Percentiles rank a stretch among this genome's conserved stretches.
Conservation (phyloP, 2,888 invertebrate genomes). For the Vesta saturnalis region DNA sequence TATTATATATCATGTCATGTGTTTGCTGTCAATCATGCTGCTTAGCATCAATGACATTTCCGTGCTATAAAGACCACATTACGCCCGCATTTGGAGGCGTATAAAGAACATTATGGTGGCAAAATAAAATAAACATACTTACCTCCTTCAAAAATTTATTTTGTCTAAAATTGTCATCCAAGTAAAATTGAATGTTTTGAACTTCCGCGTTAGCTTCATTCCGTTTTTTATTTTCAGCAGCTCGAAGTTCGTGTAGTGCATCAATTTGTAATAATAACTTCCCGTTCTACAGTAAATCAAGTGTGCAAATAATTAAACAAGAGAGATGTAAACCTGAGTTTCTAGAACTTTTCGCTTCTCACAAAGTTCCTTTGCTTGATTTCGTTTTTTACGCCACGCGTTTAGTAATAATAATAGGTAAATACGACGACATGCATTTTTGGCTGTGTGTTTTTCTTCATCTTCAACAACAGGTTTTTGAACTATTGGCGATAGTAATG, state of each 20-base stretch:
- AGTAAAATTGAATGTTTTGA: not conserved
- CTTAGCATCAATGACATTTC: too few species aligned
- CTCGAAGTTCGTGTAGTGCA: not conserved
- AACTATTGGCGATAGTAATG: not conserved
- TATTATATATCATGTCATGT: too few species aligned
- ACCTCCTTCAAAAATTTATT: not conserved
- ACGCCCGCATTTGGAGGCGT: too few species aligned
- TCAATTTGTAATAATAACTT: not conserved
- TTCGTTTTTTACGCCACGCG: not conserved
- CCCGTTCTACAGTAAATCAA: not conserved
- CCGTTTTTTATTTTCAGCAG: not conserved
- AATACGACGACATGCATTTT: not conserved
- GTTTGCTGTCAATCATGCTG: too few species aligned
- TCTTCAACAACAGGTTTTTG: too few species aligned
- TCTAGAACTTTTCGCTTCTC: not conserved
- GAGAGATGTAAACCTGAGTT: not conserved
- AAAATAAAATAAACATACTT: not conserved
- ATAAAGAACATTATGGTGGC: too few species aligned
- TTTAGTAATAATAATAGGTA: conserved; percentile 6
- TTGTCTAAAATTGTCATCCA: not conserved
- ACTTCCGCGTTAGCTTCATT: not conserved
- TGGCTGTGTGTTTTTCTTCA: not conserved
- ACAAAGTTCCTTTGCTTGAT: not conserved
- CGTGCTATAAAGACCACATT: too few species aligned
- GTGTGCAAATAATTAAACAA: not conserved